Base-by-base conservation (phyloP, 1,140 invertebrate species). In the Platyura marginata region DNA sequence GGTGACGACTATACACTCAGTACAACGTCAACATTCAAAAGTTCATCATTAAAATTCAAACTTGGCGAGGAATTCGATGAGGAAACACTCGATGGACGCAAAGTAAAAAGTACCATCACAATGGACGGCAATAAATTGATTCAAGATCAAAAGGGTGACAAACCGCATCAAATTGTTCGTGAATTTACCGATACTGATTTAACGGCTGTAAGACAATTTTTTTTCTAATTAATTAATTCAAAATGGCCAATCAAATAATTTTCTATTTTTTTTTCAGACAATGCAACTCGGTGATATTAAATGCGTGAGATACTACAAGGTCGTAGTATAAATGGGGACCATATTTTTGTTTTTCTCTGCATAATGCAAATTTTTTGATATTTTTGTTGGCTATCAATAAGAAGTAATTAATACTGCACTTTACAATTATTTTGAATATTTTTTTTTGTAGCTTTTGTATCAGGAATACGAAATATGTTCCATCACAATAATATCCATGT, bases 21-120 rank as follows among this genome's bases (percentile, higher is more conserved):
- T 46, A 86, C 85, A 2, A 70, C 69, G 3, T 87, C 87, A 9
- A 82, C 84, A 2, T 89, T 92, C 60, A 91, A 90, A 57, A 88
- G 72, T 48, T 71, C 75, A 0, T 69, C 77, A 43, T 72, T 83
- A 35, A 77, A 70, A 47, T 93, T 92, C 63, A 84, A 74, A 60
- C 67, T 85, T 3, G 81, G 78, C 19, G 75, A 79, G 43, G 81
- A 87, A 56, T 87, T 91, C 57, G 81, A 88, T 9, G 84, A 92
- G 52, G 78, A 79, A 48, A 91, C 87, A 6, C 68, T 79, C 15
- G 87, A 92, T 57, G 87, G 85, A 10, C 68, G 85, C 32, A 77
- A 75, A 51, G 86, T 92, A 2, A 86, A 85, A 64, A 77, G 70
- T 36, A 53, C 68, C 42, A 70, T 77, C 46, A 77, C 69, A 11